These are phyloP conservation scores for Connochaetes taurinus DNA, from an alignment of 2,113 vertebrate species.

Conservation along the genomic window DNA sequence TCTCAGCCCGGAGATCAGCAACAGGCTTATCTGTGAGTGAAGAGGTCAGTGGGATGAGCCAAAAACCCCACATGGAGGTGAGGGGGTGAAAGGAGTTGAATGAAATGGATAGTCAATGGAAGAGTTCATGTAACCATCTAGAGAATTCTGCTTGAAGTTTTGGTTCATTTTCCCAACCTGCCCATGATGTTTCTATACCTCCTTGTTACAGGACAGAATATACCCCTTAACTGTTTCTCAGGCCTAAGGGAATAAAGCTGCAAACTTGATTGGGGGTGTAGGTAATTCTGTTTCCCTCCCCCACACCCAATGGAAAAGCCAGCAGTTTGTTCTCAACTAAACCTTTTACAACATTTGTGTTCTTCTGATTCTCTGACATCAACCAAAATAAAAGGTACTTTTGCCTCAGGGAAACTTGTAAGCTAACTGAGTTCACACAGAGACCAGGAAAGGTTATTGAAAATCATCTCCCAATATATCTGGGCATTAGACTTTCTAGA, in stretches of 20 bases:
- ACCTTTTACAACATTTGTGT: neutral
- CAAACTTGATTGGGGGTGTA: neutral
- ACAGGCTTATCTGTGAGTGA: neutral
- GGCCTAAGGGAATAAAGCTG: neutral
- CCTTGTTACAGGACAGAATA: neutral
- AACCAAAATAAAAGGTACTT: constrained; percentile 15
- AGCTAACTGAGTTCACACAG: neutral
- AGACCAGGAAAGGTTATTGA: neutral
- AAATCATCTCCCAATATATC: neutral
- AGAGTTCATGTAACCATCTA: neutral
- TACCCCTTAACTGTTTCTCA: neutral
- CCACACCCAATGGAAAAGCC: neutral
- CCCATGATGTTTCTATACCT: neutral
- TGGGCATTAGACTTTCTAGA: neutral
- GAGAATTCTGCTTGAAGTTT: neutral
- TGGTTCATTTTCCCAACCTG: neutral
- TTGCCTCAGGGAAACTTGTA: neutral
- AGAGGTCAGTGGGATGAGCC: neutral
- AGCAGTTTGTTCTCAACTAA: neutral
- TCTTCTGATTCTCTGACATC: neutral
- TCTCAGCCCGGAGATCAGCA: neutral
- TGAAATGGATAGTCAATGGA: neutral
- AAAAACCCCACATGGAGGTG: neutral
- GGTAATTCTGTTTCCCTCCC: neutral
- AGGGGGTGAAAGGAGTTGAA: neutral